These are phyloP conservation scores for Cybosia mesomella DNA, from an alignment of 2,888 invertebrate species.

Conservation along the genomic window DNA sequence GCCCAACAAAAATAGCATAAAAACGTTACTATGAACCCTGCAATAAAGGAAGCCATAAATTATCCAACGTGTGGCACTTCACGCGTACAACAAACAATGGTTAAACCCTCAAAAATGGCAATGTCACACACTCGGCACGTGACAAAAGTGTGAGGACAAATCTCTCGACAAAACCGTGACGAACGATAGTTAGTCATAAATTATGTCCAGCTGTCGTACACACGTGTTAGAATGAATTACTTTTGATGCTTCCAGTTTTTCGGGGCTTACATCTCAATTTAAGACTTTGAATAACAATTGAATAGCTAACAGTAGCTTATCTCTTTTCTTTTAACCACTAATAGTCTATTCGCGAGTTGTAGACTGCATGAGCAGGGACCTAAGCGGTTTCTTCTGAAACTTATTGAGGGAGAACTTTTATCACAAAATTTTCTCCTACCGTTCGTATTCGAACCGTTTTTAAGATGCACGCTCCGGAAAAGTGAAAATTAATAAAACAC, in stretches of 20 bases:
- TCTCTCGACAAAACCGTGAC: conserved; percentile 27
- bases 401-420: too few species aligned
- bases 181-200: conserved; percentile 26
- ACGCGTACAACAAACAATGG: conserved; percentile 35
- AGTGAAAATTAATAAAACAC: too few species aligned
- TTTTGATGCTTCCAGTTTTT: not conserved
- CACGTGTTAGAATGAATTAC: conserved; percentile 18
- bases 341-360: too few species aligned
- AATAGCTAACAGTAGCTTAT: not conserved
- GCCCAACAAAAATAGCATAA: conserved; percentile 12
- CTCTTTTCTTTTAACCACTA: too few species aligned
- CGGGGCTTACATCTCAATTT: not conserved
- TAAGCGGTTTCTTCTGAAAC: too few species aligned
- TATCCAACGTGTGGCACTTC: conserved; percentile 28
- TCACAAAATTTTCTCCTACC: too few species aligned
- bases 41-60: conserved; percentile 31
- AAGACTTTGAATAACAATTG: not conserved
- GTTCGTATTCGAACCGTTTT: too few species aligned
- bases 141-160: conserved; percentile 44
- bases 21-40: conserved; percentile 18
- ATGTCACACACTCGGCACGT: conserved; percentile 39
- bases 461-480: too few species aligned
- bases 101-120: conserved; percentile 36
- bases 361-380: too few species aligned
- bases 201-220: conserved; percentile 23